Conservation (phyloP, 2,888 invertebrate genomes). For the Sabatieria punctata region DNA sequence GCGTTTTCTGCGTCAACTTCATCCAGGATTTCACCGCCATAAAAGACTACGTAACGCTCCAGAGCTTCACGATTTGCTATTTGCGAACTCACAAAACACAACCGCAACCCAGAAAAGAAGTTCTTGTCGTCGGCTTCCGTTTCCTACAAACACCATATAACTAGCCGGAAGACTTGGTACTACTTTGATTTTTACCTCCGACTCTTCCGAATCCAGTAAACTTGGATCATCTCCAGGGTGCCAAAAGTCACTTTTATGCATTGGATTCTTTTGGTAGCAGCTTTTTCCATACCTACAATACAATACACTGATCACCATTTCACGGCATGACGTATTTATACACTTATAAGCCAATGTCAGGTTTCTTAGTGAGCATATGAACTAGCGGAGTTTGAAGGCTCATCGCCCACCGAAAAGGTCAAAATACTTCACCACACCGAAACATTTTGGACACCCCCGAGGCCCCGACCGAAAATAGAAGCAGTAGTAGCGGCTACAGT, state of each 20-base stretch:
- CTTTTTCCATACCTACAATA: slow-evolving; percentile 31
- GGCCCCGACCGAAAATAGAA: no score
- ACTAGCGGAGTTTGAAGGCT: no score
- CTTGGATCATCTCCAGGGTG: slow-evolving; percentile 19
- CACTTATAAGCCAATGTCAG: no score
- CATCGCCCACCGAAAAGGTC: no score
- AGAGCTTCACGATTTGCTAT: neutral
- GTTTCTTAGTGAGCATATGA: no score
- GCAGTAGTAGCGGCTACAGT: no score
- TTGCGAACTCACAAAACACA: neutral
- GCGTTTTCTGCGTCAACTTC: neutral
- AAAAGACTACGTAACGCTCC: neutral
- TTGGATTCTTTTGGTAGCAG: slow-evolving; percentile 32
- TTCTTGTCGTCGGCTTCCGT: neutral
- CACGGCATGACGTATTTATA: no score
- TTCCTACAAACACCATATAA: no score
- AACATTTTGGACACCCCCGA: no score
- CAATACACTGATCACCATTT: no score
- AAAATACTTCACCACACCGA: no score
- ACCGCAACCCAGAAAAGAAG: neutral
- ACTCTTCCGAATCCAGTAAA: neutral
- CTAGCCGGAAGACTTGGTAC: no score
- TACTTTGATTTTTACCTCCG: neutral
- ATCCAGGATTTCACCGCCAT: slow-evolving; percentile 3
- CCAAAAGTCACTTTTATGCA: slow-evolving; percentile 24